Percentiles rank a stretch among this genome's conserved stretches.
phyloP scores from a whole-genome alignment of 2,797 vertebrate genomes.

The Sternarchorhynchus goeldii region DNA sequence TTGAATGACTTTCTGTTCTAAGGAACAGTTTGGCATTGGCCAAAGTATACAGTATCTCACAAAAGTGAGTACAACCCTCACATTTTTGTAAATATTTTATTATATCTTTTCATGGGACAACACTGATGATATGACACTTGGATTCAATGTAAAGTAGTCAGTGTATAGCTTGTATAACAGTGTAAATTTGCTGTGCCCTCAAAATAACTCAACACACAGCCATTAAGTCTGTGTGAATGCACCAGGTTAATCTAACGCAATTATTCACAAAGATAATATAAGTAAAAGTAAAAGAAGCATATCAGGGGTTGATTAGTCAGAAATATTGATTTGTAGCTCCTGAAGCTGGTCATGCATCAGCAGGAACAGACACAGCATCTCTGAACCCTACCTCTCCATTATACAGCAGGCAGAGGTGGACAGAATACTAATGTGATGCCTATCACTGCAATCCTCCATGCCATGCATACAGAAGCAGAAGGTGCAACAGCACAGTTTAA shows the following conservation, averaged over 20 bases:
- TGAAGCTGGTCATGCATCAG: neutral
- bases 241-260: neutral
- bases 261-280: neutral
- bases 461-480: slow-evolving; percentile 54
- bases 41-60: neutral
- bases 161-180: too few relatives aligned
- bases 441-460: slow-evolving; percentile 56
- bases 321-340: neutral
- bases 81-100: too few relatives aligned
- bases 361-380: slow-evolving; percentile 3
- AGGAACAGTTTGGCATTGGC: neutral
- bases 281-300: neutral
- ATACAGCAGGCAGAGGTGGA: slow-evolving; percentile 31
- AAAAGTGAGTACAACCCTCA: too few relatives aligned
- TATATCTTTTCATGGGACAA: too few relatives aligned
- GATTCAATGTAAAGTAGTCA: too few relatives aligned
- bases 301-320: neutral
- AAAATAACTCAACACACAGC: too few relatives aligned
- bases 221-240: neutral
- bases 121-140: too few relatives aligned
- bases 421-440: slow-evolving; percentile 55
- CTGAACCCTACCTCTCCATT: slow-evolving; percentile 32
- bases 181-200: too few relatives aligned
- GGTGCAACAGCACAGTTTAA: slow-evolving; percentile 38
- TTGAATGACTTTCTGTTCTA: neutral